These are phyloP conservation scores for Nipponia nippon DNA, from an alignment of 2,113 vertebrate species.

Conservation along the genomic window DNA sequence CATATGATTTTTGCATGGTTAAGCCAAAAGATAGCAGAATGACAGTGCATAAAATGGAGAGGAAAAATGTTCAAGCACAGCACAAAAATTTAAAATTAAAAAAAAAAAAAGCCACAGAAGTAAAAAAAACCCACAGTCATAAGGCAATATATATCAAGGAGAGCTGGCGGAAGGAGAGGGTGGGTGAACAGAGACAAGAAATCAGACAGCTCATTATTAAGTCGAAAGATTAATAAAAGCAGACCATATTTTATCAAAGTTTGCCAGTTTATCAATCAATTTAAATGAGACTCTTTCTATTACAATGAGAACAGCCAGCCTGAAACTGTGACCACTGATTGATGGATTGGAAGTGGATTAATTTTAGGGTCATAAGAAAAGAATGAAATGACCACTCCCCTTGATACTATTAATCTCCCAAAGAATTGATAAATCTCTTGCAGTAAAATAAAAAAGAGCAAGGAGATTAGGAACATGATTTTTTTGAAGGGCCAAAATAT, in stretches of 20 bases:
- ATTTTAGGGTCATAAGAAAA: conserved; percentile 40
- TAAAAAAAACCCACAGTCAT: not conserved
- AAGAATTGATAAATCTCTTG: not conserved
- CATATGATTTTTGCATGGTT: not conserved
- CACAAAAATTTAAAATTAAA: not conserved
- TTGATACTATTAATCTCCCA: conserved; percentile 16
- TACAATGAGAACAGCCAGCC: conserved; percentile 12
- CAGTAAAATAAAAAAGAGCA: not conserved
- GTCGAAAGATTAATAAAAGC: conserved; percentile 58
- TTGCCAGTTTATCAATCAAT: conserved; percentile 65
- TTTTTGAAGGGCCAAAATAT: not conserved
- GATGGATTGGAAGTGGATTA: conserved; percentile 50
- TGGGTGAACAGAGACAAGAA: not conserved
- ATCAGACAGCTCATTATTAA: conserved; percentile 58
- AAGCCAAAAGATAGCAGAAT: not conserved
- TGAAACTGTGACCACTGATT: conserved; percentile 28
- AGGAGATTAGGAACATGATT: not conserved
- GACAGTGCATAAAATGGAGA: not conserved
- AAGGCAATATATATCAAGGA: not conserved
- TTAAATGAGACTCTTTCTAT: conserved; percentile 56
- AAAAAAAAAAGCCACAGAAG: not conserved
- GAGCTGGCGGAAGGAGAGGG: not conserved
- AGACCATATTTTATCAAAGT: conserved; percentile 54
- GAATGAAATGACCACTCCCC: conserved; percentile 10
- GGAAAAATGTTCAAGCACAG: not conserved